These are phyloP conservation scores for Ondatra zibethicus DNA, from an alignment of 2,113 vertebrate genomes.

Conservation along the genomic window DNA sequence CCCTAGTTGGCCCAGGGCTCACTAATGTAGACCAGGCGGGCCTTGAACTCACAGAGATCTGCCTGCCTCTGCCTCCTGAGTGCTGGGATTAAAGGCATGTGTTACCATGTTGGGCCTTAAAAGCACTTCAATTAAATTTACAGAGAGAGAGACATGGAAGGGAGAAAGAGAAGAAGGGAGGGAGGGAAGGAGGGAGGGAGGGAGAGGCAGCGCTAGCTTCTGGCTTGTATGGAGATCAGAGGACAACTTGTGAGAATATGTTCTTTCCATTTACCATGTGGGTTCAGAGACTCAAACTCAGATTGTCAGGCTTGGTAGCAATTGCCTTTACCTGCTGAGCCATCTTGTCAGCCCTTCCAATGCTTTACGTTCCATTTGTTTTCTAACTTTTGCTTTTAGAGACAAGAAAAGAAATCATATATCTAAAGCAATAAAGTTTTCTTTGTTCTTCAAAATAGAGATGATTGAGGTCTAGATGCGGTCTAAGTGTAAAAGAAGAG, in stretches of 20 bases:
- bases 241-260: background rate
- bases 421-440: slow-evolving; percentile 11
- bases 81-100: background rate
- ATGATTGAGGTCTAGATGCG: background rate
- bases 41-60: background rate
- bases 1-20: background rate
- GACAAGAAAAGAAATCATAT: slow-evolving; percentile 13
- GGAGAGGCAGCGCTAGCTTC: background rate
- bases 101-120: background rate
- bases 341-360: background rate
- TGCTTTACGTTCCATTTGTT: background rate
- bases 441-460: slow-evolving; percentile 38
- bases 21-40: background rate
- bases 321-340: background rate
- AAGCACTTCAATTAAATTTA: background rate
- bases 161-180: background rate
- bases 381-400: background rate
- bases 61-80: background rate
- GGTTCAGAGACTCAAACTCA: background rate
- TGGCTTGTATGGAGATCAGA: background rate
- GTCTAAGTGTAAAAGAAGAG: background rate
- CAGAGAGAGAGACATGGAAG: no score
- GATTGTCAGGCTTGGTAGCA: background rate
- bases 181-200: no score
- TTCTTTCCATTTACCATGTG: background rate